Percentiles rank a stretch among this genome's conserved stretches.
Evolutionary conservation across 2,113 vertebrate species (phyloP).

Genomic region (Ciconia maguari): DNA sequence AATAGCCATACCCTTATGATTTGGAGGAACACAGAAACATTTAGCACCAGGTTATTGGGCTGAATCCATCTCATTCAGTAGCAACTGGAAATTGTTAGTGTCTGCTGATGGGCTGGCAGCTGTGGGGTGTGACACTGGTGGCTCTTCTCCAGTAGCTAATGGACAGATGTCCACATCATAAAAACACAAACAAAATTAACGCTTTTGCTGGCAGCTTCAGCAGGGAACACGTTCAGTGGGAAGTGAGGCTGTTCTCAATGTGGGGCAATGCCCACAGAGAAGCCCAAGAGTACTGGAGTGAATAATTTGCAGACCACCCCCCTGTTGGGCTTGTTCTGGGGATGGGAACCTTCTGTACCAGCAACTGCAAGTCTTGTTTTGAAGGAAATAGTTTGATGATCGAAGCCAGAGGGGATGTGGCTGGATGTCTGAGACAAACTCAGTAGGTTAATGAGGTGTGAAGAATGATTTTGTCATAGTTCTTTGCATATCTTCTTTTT

Average conservation of each 20-base stretch:
- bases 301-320: not conserved
- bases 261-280: not conserved
- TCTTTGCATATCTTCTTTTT: not conserved
- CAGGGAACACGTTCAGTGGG: not conserved
- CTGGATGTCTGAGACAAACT: not conserved
- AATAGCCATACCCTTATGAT: not conserved
- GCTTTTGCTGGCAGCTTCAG: not conserved
- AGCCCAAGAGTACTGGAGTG: not conserved
- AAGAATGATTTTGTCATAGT: not conserved
- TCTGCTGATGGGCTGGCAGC: not conserved
- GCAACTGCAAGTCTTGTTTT: not conserved
- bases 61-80: not conserved
- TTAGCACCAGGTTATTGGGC: not conserved
- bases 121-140: not conserved
- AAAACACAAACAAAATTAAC: not conserved
- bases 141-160: not conserved
- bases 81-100: not conserved
- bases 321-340: not conserved
- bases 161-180: not conserved
- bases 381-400: not conserved
- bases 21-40: not conserved
- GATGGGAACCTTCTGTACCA: not conserved
- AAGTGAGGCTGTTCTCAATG: not conserved
- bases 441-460: not conserved
- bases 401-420: not conserved